Base-by-base conservation (phyloP, 2,888 invertebrate genomes). In the Hanleya hanleyi region DNA sequence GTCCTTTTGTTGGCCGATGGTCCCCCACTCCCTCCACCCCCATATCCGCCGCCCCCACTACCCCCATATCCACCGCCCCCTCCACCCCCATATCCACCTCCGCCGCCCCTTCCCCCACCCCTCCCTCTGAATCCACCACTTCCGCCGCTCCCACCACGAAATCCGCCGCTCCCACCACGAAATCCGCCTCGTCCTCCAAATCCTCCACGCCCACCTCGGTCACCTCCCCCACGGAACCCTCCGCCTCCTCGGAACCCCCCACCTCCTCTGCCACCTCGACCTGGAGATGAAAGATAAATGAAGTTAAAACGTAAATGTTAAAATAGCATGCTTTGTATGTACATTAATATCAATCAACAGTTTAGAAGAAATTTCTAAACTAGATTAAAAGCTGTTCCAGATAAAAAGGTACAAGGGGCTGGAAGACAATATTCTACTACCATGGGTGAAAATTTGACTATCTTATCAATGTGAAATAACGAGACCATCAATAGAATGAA, bases 231-330 rank as follows among this genome's bases (percentile, higher is more conserved):
- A 41, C 82, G 65, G 47, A 78, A 74, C 22, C 77, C 73, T 32
- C 79, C 75, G 29, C 83, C 78, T 57, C 84, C 75, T 47, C 84
- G 78, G 57, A 78, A 90, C 0, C 93, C 91, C 1, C 92, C 77
- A 38, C 84, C 76, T 49, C 81, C 82, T 26, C 86, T 79, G 41
- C 83, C 61, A 29, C 57, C 57, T 57, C 4, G n/a, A n/a, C n/a
- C 7, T 29, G 29, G 29, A 57, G 2, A 26, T 57, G 32, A 41
- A 41, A 9, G 18, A 18, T 41, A 41, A 41, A 18, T 41, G 9
- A 41, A 9, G 41, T 41, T 12, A 41, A 18, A n/a, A n/a, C n/a
- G n/a, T n/a, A n/a, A n/a, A n/a, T n/a, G n/a, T n/a, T n/a, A n/a
- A n/a, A n/a, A n/a, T n/a, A n/a, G n/a, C n/a, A n/a, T n/a, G n/a